A percentile compares a stretch with the other conserved stretches of the same genome.
Evolutionary conservation across 2,797 vertebrate genomes (phyloP).

Genomic region (Anguilla pacifica): DNA sequence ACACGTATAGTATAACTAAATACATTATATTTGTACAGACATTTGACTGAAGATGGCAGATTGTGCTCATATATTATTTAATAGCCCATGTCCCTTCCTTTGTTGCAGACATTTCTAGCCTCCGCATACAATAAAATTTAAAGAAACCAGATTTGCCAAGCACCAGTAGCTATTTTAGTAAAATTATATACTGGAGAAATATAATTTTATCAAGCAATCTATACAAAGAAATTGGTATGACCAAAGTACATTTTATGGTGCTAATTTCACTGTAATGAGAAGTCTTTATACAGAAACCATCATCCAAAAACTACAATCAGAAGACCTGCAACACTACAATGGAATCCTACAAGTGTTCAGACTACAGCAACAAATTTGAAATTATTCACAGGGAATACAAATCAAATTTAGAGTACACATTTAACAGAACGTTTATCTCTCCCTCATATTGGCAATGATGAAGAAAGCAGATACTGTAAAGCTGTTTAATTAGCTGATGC

Average conservation of each 20-base stretch:
- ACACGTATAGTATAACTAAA: slow-evolving; percentile 35
- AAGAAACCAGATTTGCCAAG: background rate
- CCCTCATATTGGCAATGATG: background rate
- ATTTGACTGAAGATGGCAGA: background rate
- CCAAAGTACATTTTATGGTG: too few species aligned
- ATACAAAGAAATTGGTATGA: too few species aligned
- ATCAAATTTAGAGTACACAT: background rate
- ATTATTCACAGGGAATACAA: background rate
- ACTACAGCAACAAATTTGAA: background rate
- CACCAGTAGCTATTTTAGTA: too few species aligned
- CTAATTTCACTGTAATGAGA: too few species aligned
- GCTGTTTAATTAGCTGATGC: background rate
- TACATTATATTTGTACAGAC: background rate
- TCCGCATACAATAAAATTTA: background rate
- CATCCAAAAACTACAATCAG: too few species aligned
- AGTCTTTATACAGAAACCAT: too few species aligned
- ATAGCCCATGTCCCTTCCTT: background rate
- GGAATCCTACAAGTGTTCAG: background rate
- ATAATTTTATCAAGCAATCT: too few species aligned
- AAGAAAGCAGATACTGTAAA: background rate
- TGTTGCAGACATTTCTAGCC: background rate
- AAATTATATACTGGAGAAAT: too few species aligned
- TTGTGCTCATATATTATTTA: background rate
- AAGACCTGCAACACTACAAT: background rate
- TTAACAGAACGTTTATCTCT: background rate